Base-by-base conservation (phyloP, 1,140 invertebrate genomes). In the Pygmarrhopalites habei region DNA sequence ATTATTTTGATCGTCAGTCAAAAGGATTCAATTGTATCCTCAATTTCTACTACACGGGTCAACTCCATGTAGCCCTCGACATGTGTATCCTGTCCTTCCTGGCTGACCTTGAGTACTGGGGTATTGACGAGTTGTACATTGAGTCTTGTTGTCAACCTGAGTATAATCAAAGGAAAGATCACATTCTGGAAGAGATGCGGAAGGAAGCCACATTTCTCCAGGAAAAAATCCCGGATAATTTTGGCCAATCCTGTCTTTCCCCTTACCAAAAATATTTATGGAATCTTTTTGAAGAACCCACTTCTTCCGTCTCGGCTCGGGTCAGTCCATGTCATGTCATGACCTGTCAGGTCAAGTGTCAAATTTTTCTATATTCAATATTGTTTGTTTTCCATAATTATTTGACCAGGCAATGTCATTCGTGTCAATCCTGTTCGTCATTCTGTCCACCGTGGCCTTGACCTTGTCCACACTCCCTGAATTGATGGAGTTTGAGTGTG, bases 401-500 rank as follows among this genome's bases (percentile, higher is more conserved):
- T n/a, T n/a, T n/a, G n/a, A n/a, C n/a, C n/a, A 98, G 95, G 92
- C 98, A 79, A 91, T 98, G 80, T 94, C 94, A 77, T 90, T 98
- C 81, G 92, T 98, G 80, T 97, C 94, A 77, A 96, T 98, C 82
- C 85, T 97, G 81, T 98, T 98, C 87, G 98, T 98, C 82, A 89
- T 98, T 77, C 85, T 98, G 79, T 97, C 94, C 75, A 98, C 95
- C 76, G 91, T 98, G 77, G 94, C 92, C 72, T 84, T 98, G 77
- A 98, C 95, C 76, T 86, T 98, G 76, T 98, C 98, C 85, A 98
- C 95, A 75, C 89, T 98, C 79, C 93, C 93, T 75, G 85, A 86
- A 79, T 86, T 97, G 81, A 91, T 95, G 84, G 86, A 88, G 74
- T 80, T 82, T 74, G 86, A 90, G 58, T 69, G 68, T 79, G 85